Evolutionary conservation across 2,888 invertebrate genomes (phyloP).

Genomic region (Myathropa florea): DNA sequence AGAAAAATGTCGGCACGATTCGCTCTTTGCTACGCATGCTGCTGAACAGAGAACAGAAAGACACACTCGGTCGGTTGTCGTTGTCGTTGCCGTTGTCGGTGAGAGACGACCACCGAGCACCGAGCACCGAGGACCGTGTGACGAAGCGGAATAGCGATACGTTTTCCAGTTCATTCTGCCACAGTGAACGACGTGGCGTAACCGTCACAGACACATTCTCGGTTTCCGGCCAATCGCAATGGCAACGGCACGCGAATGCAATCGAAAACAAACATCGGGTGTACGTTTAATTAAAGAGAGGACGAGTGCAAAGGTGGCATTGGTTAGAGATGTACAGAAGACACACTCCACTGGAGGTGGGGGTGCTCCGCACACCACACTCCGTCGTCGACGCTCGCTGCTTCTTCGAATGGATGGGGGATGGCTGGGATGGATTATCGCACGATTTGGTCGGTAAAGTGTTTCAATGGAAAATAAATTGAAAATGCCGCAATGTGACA

Average conservation of each 20-base stretch:
- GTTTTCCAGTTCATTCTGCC: slow-evolving; percentile 69
- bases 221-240: slow-evolving; percentile 79
- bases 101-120: background rate
- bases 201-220: slow-evolving; percentile 70
- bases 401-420: background rate
- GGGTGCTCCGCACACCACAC: slow-evolving; percentile 9
- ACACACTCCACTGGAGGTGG: slow-evolving; percentile 1
- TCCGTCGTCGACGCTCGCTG: too few relatives aligned
- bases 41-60: slow-evolving; percentile 20
- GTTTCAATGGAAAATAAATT: slow-evolving; percentile 48
- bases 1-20: slow-evolving; percentile 66
- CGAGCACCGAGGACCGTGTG: slow-evolving; percentile 20
- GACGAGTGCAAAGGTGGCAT: slow-evolving; percentile 65
- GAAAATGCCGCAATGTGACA: slow-evolving; percentile 35
- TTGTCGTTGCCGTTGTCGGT: too few relatives aligned
- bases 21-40: slow-evolving; percentile 67
- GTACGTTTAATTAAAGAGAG: slow-evolving; percentile 59
- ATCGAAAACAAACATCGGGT: slow-evolving; percentile 57
- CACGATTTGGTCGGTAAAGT: slow-evolving; percentile 1
- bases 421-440: slow-evolving; percentile 8
- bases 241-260: slow-evolving; percentile 71
- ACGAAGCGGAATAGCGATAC: slow-evolving; percentile 69
- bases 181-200: slow-evolving; percentile 68
- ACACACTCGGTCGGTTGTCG: background rate
- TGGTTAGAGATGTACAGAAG: slow-evolving; percentile 29